Evolutionary conservation across 2,113 vertebrate genomes (phyloP), one percentile per base, ranked within the genome.

Genomic region (Spea bombifrons): DNA sequence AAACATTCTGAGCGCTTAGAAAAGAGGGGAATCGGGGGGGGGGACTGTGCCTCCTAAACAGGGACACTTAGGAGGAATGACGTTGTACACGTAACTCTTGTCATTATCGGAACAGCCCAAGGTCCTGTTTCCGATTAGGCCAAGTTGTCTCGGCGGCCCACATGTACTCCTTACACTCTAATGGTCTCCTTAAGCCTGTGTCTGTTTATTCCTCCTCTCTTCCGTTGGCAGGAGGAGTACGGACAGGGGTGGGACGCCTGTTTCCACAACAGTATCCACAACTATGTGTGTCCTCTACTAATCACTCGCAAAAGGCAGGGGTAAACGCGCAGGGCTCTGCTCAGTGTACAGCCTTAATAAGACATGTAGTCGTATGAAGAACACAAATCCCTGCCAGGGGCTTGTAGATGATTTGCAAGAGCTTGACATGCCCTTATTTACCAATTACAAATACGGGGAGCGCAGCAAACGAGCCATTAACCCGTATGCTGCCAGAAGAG

Each of bases 261-360:
- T 64, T 64, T 16, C 17, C 17, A 64, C 61, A 64, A 64, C 61
- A 17, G 61, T 16, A 64, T 64, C 61, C 61, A 64, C 61, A 64
- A 64, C 61, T 64, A 13, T 64, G 17, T 64, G 61, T 64, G 30
- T 30, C 30, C 30, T 64, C 61, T 64, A 16, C 61, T 30, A 16
- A 16, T 30, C 8, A 64, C 16, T 3, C 17, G 61, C 61, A 7
- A 7, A 64, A 64, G 17, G 30, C 61, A 8, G 61, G n/a, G 7
- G 3, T 64, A 64, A 64, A 64, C 30, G 5, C 61, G 5, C 5
- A 64, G 9, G 5, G 61, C 0, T 64, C 17, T 64, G 61, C 61
- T 64, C 16, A 13, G 16, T 64, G 61, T 64, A 64, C 17, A 30
- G 9, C n/a, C n/a, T 64, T 17, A 64, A 64, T 64, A 64, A 64